Base-by-base conservation (phyloP, 2,888 invertebrate genomes). In the Amblyteles armatorius region DNA sequence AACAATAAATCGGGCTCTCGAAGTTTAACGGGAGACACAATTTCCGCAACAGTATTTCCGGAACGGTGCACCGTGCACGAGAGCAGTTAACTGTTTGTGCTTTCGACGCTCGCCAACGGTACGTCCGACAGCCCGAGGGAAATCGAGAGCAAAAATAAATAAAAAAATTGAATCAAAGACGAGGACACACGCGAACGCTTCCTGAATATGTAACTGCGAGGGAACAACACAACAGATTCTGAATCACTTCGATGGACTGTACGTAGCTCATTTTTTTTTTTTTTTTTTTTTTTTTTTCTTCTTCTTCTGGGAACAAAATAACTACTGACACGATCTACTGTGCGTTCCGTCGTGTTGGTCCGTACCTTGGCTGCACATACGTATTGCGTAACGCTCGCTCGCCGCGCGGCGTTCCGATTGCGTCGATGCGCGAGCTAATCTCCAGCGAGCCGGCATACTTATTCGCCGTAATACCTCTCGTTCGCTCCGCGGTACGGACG, bases 371-470 rank as follows among this genome's bases (percentile, higher is more conserved):
- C 13, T 57, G 26, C 19, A 63, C 63, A 63, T 29, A 50, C 11
- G 69, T 33, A 50, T 82, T 82, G 69, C 81, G 60, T 82, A 82
- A 76, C 69, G 63, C 74, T 76, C 63, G 55, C 69, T 60, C 60
- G 63, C 63, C 33, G 52, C 40, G 1, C 71, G 29, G 68, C 52
- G 68, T 73, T 65, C 60, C 76, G 82, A 82, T 82, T 82, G 76
- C 82, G 65, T 82, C 82, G 71, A 82, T 82, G 26, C 76, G 60
- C 67, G 68, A 73, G 68, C 67, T 67, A 55, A 73, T 44, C 73
- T 80, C 33, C 67, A 65, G 44, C 48, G 1, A 29, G 26, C 16
- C 50, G 22, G 50, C 29, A 19, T 26, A 57, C 26, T 13, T 68
- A 48, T 13, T 22, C 16, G 44, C 40, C 55, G 2, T 26, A 57